These are phyloP conservation scores for Camponotus vicinus DNA, from an alignment of 1,140 invertebrate species.

Conservation along the genomic window DNA sequence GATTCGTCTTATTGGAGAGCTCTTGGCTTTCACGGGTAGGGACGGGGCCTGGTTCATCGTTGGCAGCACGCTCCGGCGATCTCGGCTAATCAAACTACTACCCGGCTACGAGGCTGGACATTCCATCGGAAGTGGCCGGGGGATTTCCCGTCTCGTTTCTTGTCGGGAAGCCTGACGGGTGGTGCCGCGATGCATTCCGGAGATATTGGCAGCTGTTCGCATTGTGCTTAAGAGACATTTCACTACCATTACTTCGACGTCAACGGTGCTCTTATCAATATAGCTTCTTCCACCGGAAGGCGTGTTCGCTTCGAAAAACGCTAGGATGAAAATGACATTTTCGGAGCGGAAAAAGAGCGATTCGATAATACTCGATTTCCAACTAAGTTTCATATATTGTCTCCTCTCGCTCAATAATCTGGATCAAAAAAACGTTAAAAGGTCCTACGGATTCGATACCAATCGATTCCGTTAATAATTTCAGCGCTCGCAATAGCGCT, in stretches of 20 bases:
- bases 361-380: neutral
- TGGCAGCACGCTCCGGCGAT: slow-evolving; percentile 35
- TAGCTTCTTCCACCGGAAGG: too few relatives aligned
- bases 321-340: neutral
- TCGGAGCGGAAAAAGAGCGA: neutral
- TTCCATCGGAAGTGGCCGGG: slow-evolving; percentile 20
- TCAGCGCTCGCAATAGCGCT: neutral
- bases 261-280: neutral
- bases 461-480: neutral
- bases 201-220: slow-evolving; percentile 3
- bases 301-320: neutral
- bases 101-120: slow-evolving; percentile 15
- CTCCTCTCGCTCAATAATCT: too few relatives aligned
- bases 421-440: neutral
- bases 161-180: neutral
- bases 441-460: neutral
- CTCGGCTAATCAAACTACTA: slow-evolving; percentile 65
- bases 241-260: neutral
- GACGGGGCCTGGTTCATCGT: slow-evolving; percentile 13
- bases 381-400: neutral
- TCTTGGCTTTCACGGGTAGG: slow-evolving; percentile 1
- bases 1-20: slow-evolving; percentile 67
- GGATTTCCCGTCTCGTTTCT: slow-evolving; percentile 10
- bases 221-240: slow-evolving; percentile 5
- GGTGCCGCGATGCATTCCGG: neutral